Base-by-base conservation (phyloP, 2,888 invertebrate species). In the Papilio elwesi region DNA sequence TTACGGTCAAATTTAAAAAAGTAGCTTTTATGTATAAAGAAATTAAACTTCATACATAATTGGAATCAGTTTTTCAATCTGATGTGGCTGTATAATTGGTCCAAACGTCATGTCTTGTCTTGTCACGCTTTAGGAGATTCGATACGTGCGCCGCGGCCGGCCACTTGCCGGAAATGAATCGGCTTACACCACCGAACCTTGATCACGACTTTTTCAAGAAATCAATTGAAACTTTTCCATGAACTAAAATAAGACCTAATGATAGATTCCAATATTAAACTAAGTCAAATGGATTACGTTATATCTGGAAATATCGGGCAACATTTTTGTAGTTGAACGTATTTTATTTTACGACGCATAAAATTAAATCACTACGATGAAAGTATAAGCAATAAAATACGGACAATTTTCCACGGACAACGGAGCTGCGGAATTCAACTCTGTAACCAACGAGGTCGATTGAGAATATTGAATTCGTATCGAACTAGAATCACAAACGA, bases 391-490 rank as follows among this genome's bases (percentile, higher is more conserved):
- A 74, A 78, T 76, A 70, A 63, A 70, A 77, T 77, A 73, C 74
- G 13, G 73, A 74, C 71, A 51, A 70, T 76, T 73, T 62, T 48
- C 51, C 55, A 70, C 62, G 66, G 55, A 38, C 55, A 55, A 26
- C 57, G 52, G 26, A 55, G 67, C 70, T 70, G 76, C 76, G 76
- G 74, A 76, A 79, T 80, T 76, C 78, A 74, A 77, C 79, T 77
- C 77, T 78, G 79, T 79, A 80, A 78, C 77, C 77, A 76, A 75
- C 80, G 77, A 80, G 80, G 79, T 75, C 83, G 81, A 78, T 79
- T 80, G 77, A 79, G 78, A 62, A 82, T 82, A 84, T 83, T 81
- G 80, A 78, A 82, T 74, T 78, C 78, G 78, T 83, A 83, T 79
- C 80, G 78, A 82, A 82, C 81, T 78, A 80, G 75, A 80, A 73